Evolutionary conservation across 1,140 invertebrate species (phyloP).

Genomic region (Littorina saxatilis): DNA sequence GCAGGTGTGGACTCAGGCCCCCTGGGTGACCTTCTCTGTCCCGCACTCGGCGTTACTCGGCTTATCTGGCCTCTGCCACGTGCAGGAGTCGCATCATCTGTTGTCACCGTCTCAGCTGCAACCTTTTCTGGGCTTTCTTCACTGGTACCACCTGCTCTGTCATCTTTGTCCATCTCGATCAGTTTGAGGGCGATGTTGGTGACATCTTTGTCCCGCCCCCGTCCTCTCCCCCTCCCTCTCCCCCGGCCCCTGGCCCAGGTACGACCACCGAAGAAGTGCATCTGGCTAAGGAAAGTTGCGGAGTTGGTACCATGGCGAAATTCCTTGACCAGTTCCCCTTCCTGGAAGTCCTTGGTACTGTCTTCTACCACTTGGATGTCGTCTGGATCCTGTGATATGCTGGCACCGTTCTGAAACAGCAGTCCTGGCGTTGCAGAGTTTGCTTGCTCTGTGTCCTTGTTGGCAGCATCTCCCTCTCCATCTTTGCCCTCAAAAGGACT

Average conservation of each 20-base stretch:
- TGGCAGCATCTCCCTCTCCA: neutral
- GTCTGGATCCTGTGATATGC: neutral
- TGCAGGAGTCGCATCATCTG: no score
- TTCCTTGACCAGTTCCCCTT: neutral
- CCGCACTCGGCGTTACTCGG: neutral
- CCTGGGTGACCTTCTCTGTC: neutral
- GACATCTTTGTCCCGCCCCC: neutral
- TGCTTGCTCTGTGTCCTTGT: neutral
- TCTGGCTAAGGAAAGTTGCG: slow-evolving; percentile 9
- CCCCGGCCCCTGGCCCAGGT: slow-evolving; percentile 5
- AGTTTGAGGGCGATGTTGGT: slow-evolving; percentile 16
- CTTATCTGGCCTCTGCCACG: neutral
- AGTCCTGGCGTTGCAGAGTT: no score
- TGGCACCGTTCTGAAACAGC: neutral
- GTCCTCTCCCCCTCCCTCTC: slow-evolving; percentile 7
- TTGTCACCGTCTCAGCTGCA: no score
- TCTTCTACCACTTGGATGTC: slow-evolving; percentile 10
- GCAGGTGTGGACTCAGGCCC: neutral
- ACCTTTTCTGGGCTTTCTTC: neutral
- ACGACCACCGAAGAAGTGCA: slow-evolving; percentile 1
- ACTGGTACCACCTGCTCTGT: neutral
- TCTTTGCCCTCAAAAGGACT: neutral
- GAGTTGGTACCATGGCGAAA: neutral
- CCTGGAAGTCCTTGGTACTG: neutral
- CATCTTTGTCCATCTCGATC: neutral